Conservation (phyloP, 2,888 invertebrate genomes). For the Eretmocerus hayati region DNA sequence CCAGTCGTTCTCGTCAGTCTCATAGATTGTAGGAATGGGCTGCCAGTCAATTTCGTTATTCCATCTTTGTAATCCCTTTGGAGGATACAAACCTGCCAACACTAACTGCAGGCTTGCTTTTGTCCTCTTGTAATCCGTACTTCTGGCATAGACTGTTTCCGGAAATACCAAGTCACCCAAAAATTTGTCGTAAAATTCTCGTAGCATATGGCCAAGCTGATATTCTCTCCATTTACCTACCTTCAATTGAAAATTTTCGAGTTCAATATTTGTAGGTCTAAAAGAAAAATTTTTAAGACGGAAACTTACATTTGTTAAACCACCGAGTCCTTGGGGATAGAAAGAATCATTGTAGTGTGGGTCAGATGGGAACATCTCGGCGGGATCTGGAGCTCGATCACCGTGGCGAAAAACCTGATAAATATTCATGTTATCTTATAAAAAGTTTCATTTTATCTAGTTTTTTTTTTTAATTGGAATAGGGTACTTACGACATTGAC, state of each 20-base stretch:
- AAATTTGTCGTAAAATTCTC: slow-evolving; percentile 48
- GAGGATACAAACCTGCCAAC: slow-evolving; percentile 63
- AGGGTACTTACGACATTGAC: slow-evolving; percentile 15
- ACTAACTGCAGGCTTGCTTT: slow-evolving; percentile 66
- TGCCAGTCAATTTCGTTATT: slow-evolving; percentile 57
- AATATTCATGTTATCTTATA: no score
- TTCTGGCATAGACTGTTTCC: slow-evolving; percentile 45
- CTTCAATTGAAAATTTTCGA: slow-evolving; percentile 38
- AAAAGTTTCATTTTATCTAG: no score
- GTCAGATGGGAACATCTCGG: slow-evolving; percentile 25
- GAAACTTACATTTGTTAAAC: slow-evolving; percentile 26
- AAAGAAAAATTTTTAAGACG: neutral
- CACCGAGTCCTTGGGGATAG: slow-evolving; percentile 26
- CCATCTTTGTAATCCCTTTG: slow-evolving; percentile 52
- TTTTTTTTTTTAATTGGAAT: no score
- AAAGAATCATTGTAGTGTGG: slow-evolving; percentile 21
- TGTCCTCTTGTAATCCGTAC: slow-evolving; percentile 65
- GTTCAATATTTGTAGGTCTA: neutral
- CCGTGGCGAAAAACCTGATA: slow-evolving; percentile 28
- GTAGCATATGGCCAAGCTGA: slow-evolving; percentile 49
- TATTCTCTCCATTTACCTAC: slow-evolving; percentile 51
- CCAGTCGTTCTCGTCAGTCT: slow-evolving; percentile 18
- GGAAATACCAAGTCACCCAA: slow-evolving; percentile 49
- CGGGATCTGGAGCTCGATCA: slow-evolving; percentile 24
- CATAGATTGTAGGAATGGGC: slow-evolving; percentile 48